Evolutionary conservation across 2,888 invertebrate genomes (phyloP), one percentile per base, ranked within the genome.

Genomic region (Drosophila anomalipes): DNA sequence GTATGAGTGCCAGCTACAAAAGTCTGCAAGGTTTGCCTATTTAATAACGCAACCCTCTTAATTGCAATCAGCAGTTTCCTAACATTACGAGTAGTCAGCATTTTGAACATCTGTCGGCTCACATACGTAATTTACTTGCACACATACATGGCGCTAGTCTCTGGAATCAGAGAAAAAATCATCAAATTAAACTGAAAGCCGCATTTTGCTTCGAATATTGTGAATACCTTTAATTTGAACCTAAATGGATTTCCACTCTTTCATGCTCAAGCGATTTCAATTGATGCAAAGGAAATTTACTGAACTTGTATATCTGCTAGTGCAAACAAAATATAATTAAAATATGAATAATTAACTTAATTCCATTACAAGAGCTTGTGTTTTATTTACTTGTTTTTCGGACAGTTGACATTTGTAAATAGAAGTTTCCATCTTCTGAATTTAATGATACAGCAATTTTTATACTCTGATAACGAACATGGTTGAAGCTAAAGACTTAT

Each of bases 71-170:
- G 62, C 57, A 44, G 44, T 53, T 52, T 41, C 51, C 56, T 16
- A 14, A 44, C 49, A 47, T 54, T 56, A 3, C 28, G 30, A 70
- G 35, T 64, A 37, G 51, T 71, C 52, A 51, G 62, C 58, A 77
- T 22, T 57, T 16, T n/a, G 19, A 60, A 53, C 79, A 79, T 60
- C 81, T 79, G 79, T 60, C 63, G 57, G 32, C 66, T 53, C 44
- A 61, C 72, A 26, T 47, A 77, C 47, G 64, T 47, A 28, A 69
- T 60, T 65, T 26, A 41, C 37, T 44, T 44, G 52, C 33, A 35
- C 7, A 19, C 33, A 47, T 37, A 12, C 3, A 22, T 47, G 9
- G 6, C 12, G 9, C 7, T 26, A 16, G 47, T 9, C 47, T 16
- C 16, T 47, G 47, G 26, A 47, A 47, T 47, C 47, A 9, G 26